These are phyloP conservation scores for Andrena hattorfiana DNA, from an alignment of 2,888 invertebrate species.

Conservation along the genomic window DNA sequence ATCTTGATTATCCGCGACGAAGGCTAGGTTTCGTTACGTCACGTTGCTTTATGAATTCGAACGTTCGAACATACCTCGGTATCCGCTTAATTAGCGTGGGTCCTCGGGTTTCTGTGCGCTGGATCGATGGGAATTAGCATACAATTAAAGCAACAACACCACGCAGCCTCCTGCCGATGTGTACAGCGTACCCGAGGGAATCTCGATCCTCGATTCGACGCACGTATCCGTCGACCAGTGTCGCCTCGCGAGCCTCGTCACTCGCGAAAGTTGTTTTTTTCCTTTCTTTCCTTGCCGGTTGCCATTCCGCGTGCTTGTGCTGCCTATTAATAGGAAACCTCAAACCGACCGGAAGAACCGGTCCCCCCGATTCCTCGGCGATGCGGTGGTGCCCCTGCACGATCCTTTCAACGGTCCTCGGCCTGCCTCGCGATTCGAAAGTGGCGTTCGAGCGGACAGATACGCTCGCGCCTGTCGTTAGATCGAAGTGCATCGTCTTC, in stretches of 20 bases:
- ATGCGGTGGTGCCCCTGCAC: background rate
- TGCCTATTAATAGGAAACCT: constrained; percentile 66
- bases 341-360: constrained; percentile 64
- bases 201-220: constrained; percentile 54
- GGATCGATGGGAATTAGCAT: constrained; percentile 67
- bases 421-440: constrained; percentile 16
- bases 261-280: constrained; percentile 50
- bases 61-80: background rate
- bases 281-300: constrained; percentile 18
- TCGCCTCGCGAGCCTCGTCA: constrained; percentile 24
- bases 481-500: background rate
- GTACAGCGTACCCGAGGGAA: constrained; percentile 12
- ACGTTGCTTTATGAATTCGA: constrained; percentile 19
- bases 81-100: constrained; percentile 63
- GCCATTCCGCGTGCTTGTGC: constrained; percentile 58
- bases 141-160: constrained; percentile 66
- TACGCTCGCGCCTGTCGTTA: too few relatives aligned
- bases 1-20: background rate
- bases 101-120: background rate
- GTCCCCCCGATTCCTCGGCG: constrained; percentile 47
- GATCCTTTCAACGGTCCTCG: constrained; percentile 13
- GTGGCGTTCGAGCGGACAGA: background rate
- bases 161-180: constrained; percentile 18
- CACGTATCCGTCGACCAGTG: constrained; percentile 52
- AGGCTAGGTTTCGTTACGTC: constrained; percentile 7